These are phyloP conservation scores for Atrichornis clamosus DNA, from an alignment of 2,113 vertebrate species.

Conservation along the genomic window DNA sequence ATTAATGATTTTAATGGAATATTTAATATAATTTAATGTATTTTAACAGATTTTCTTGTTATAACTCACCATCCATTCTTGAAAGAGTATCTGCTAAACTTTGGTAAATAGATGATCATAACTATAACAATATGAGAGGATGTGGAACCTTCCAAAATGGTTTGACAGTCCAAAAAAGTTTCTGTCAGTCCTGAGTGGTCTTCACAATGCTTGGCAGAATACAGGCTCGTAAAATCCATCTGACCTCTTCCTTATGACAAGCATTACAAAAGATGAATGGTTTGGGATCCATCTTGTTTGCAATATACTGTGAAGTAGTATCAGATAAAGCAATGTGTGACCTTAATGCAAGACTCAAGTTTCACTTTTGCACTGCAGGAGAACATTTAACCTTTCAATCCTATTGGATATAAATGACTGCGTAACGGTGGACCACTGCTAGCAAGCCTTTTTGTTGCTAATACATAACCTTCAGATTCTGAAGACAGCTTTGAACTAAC, in stretches of 20 bases:
- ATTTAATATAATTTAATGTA: background rate
- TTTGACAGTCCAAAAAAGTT: background rate
- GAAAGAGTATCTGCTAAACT: background rate
- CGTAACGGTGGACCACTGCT: background rate
- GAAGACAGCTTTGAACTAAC: background rate
- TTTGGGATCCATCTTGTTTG: background rate
- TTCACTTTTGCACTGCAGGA: background rate
- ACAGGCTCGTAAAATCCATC: background rate
- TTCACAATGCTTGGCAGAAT: conserved; percentile 15
- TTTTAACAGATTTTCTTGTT: background rate
- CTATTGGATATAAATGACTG: background rate
- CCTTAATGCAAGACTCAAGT: background rate
- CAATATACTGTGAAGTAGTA: background rate
- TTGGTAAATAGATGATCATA: background rate
- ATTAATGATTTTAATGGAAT: background rate
- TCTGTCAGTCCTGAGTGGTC: background rate
- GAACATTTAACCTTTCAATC: background rate
- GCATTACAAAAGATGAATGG: background rate
- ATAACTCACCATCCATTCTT: background rate
- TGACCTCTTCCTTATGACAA: background rate
- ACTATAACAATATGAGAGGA: background rate
- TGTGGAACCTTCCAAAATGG: background rate
- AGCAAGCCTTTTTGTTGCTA: background rate
- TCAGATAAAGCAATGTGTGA: background rate
- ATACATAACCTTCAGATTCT: background rate